Base-by-base conservation (phyloP, 2,113 vertebrate species). In the Rhineura floridana region DNA sequence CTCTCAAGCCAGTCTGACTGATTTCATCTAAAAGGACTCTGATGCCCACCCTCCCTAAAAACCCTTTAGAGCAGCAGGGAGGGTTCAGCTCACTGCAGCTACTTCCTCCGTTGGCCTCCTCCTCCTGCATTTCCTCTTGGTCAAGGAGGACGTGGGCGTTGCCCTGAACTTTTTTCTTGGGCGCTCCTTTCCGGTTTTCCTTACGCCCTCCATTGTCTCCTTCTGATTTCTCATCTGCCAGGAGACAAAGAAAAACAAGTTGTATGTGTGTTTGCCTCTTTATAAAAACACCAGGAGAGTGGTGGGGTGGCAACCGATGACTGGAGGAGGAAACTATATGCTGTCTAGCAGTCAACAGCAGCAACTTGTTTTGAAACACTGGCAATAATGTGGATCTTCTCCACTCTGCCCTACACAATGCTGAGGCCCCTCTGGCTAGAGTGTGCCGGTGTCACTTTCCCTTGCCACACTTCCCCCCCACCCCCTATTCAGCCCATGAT, bases 21-120 rank as follows among this genome's bases (percentile, higher is more conserved):
- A 28, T 5, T 4, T 23, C 5, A 1, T 23, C 65, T 36, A n/a
- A n/a, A n/a, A n/a, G n/a, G 23, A 3, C 25, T 84, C 59, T 59
- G 19, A 19, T 79, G n/a, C 44, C 91, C 65, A 86, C 39, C 83
- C 84, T 36, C 39, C 28, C 10, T 25, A 11, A 15, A 59, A 89
- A 4, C 44, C 94, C 92, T 90, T 81, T 42, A 39, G 89, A 86
- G 87, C 30, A 76, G 23, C 12, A 59, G 59, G 86, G 67, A 73
- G 65, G 23, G 4, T 28, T 81, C 33, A 91, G 91, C 93, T 95
- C 82, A 96, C 93, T 87, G 90, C 94, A 93, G 87, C 89, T 62
- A 91, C 77, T 81, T 77, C 69, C 65, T 79, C 39, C 80, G 55
- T 36, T 42, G 15, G 80, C 67, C 33, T 81, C 15, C 84, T 77